These are phyloP conservation scores for Eremophila alpestris DNA, from an alignment of 2,797 vertebrate genomes.

Conservation along the genomic window DNA sequence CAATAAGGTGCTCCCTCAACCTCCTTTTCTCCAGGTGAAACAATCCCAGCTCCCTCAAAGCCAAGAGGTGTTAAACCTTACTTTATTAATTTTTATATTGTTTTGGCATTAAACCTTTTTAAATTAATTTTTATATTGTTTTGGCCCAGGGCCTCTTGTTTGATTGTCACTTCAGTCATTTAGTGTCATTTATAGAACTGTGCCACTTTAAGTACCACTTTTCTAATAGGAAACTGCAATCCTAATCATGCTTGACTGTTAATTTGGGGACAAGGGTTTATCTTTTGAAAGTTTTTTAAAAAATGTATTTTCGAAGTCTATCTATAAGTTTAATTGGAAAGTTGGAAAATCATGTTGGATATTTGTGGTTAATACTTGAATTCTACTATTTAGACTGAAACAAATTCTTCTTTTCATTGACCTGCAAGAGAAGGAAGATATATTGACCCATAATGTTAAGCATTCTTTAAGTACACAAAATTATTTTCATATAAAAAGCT, in stretches of 20 bases:
- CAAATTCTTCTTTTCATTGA: background rate
- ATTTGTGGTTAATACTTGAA: background rate
- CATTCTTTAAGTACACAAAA: background rate
- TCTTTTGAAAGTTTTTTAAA: background rate
- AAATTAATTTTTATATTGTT: background rate
- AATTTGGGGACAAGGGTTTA: background rate
- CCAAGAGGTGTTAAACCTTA: background rate
- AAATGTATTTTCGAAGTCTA: background rate
- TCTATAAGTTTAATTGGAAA: background rate
- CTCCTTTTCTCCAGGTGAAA: background rate
- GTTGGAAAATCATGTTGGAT: background rate
- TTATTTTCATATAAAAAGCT: background rate
- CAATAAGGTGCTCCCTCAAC: background rate
- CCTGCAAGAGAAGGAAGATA: background rate
- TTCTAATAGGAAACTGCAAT: background rate
- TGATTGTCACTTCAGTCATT: background rate
- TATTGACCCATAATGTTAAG: background rate
- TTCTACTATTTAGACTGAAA: background rate
- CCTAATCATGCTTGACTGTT: background rate
- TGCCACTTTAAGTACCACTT: background rate
- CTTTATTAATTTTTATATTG: no score
- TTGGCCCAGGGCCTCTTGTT: background rate
- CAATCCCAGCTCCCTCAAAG: background rate
- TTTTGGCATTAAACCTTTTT: background rate
- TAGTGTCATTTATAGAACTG: background rate